These are phyloP conservation scores for Pteronotus mesoamericanus DNA, from an alignment of 2,797 vertebrate species.

Conservation along the genomic window DNA sequence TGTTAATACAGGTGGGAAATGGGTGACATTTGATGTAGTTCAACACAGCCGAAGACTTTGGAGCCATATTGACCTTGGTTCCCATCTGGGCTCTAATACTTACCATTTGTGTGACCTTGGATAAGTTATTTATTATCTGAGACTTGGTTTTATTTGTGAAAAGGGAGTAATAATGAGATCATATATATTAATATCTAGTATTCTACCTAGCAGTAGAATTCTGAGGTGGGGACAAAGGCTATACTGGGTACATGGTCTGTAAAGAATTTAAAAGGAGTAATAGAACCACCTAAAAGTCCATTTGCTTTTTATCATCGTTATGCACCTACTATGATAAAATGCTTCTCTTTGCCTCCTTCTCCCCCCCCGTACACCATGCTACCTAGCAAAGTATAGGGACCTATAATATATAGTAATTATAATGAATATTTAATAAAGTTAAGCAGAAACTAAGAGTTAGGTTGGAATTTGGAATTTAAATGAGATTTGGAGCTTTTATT, in stretches of 20 bases:
- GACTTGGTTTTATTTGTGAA: constrained; percentile 5
- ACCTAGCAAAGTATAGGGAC: neutral
- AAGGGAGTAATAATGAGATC: neutral
- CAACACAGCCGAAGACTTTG: neutral
- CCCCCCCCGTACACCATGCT: neutral
- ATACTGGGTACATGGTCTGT: neutral
- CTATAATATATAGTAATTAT: neutral
- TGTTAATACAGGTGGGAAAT: neutral
- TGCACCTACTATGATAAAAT: neutral
- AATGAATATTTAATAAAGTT: constrained; percentile 19
- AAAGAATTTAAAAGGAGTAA: constrained; percentile 10
- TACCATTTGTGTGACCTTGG: neutral
- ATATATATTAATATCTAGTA: neutral
- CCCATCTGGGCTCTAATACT: neutral
- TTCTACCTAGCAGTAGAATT: neutral
- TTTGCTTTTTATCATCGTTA: neutral
- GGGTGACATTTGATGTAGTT: neutral
- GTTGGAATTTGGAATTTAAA: neutral
- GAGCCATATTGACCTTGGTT: neutral
- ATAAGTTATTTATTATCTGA: neutral
- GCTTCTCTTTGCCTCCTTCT: neutral
- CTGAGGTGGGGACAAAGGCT: neutral
- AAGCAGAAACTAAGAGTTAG: neutral
- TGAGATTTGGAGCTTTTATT: neutral
- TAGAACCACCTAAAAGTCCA: neutral